Base-by-base conservation (phyloP, 2,888 invertebrate species). In the Hecatera dysodea region DNA sequence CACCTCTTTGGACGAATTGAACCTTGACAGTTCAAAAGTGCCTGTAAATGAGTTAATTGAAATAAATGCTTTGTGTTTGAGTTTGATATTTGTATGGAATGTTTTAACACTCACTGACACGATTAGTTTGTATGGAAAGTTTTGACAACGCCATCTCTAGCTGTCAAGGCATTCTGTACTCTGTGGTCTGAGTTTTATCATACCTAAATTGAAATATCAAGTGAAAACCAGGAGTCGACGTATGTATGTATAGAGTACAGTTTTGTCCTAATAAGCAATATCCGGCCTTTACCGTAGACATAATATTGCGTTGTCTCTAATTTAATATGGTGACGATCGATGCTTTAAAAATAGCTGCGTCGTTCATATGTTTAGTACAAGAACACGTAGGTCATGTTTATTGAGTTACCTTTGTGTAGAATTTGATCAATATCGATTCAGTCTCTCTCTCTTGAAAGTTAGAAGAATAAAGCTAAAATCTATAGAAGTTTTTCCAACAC, bases 311-410 rank as follows among this genome's bases (percentile, higher is more conserved):
- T 22, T 36, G 12, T 17, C 7, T 48, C 11, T 27, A 59, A 56
- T 57, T n/a, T 8, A 56, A 19, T 42, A 44, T 19, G 11, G 24
- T 27, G 48, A 2, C 22, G 46, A 75, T 66, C 12, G 19, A 56
- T 72, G 48, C 15, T 2, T 12, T 29, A 53, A 42, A 59, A 67
- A 48, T 68, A 24, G 12, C 55, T 44, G 5, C 19, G 48, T 53
- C 24, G 22, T 48, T 22, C 33, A 24, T 62, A 36, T 66, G 19
- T 15, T 65, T 56, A 42, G 24, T 27, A 17, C 6, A 9, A 24
- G 1, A 50, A 56, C 17, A 27, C 19, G 42, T 75, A 66, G 67
- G 67, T 66, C 72, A 56, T 66, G 52, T 72, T 36, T 57, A 1
- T 9, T 6, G 12, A n/a, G 22, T 7, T 29, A 12, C 0, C 8